Base-by-base conservation (phyloP, 2,113 vertebrate genomes). In the Pachycephala philippinensis region DNA sequence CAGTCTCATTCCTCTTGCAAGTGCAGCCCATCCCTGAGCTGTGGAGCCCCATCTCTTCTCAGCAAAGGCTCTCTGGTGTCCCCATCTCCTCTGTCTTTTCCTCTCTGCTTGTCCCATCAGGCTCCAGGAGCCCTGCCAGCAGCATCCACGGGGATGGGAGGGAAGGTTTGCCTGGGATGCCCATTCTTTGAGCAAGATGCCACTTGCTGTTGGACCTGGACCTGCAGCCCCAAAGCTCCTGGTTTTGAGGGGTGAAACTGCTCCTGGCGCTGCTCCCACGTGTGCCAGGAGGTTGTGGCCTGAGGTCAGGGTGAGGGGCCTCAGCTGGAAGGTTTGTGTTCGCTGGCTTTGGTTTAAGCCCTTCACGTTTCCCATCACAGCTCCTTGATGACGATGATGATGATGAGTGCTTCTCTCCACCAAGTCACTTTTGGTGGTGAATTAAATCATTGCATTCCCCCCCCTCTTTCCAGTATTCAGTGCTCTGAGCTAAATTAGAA, bases 401-500 rank as follows among this genome's bases (percentile, higher is more conserved):
- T 24, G 9, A 53, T 8, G 16, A 63, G 22, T 13, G n/a, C 24
- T 86, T 37, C 80, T 77, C n/a, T 72, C 50, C 74, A 89, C 47
- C 40, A 33, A 66, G 22, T 60, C 79, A 27, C 24, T 93, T 96
- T 20, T 59, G 47, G 56, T 37, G 60, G 60, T 30, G 65, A 76
- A 84, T 96, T 84, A 86, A 96, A 95, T 45, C 70, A 42, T 65
- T 59, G 33, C 61, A 30, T 47, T 47, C 10, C 37, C 12, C 9
- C 4, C 9, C 20, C 11, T 3, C 40, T 19, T 37, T 50, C 81
- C 44, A 82, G n/a, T 39, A 37, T 93, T 87, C 89, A 33, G 49
- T 33, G 77, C 54, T 92, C 89, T 85, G 90, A 81, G 91, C 81
- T 89, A 74, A 94, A 86, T 74, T 52, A 72, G 89, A 89, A 40